phyloP scores from a whole-genome alignment of 2,113 vertebrate genomes.

The Passer montanus region DNA sequence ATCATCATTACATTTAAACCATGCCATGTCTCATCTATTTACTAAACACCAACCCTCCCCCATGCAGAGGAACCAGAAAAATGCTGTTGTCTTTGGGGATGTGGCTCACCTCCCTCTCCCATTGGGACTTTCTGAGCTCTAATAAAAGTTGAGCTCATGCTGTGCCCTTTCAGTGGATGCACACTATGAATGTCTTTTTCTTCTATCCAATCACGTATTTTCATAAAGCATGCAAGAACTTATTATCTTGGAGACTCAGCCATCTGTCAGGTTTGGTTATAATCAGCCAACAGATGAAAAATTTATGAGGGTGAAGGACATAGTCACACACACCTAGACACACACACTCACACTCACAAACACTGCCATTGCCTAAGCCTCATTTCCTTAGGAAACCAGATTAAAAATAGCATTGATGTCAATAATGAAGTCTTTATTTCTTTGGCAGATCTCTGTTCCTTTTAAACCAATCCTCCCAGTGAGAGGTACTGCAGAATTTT shows the following conservation, averaged over 20 bases:
- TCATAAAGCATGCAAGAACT: neutral
- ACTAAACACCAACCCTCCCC: neutral
- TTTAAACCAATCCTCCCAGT: slow-evolving; percentile 65
- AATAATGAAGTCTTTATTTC: slow-evolving; percentile 67
- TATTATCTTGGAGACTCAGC: neutral
- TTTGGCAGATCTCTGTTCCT: slow-evolving; percentile 53
- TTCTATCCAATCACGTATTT: neutral
- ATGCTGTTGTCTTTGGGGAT: neutral
- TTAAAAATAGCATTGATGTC: slow-evolving; percentile 65
- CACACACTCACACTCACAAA: neutral
- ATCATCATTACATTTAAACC: neutral
- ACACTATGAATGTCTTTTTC: neutral
- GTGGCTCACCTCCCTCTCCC: neutral
- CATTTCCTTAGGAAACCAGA: slow-evolving; percentile 69
- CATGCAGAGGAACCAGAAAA: neutral
- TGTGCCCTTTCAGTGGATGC: neutral
- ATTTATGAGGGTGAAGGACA: neutral
- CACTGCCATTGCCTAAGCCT: slow-evolving; percentile 15
- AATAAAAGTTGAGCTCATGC: neutral
- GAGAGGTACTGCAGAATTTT: slow-evolving; percentile 52
- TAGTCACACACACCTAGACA: neutral
- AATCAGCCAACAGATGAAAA: slow-evolving; percentile 29
- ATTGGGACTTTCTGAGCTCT: neutral
- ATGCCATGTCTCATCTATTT: neutral
- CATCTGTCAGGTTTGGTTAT: slow-evolving; percentile 38